phyloP scores from a whole-genome alignment of 1,140 invertebrate genomes.

The Nomia melanderi region DNA sequence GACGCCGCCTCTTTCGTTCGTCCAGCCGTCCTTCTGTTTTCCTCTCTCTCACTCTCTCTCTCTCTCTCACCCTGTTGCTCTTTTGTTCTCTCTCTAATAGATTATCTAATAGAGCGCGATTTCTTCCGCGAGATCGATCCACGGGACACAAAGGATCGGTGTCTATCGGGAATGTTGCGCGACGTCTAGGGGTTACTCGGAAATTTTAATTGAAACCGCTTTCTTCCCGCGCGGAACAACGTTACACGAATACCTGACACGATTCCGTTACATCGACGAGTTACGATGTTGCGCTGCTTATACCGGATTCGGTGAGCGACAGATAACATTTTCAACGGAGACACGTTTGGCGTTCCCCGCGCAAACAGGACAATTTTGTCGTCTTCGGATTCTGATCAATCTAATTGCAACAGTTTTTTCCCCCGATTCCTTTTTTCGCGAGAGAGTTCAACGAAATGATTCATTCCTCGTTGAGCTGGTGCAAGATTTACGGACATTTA shows the following conservation, averaged over 20 bases:
- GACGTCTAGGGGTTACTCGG: neutral
- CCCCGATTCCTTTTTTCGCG: no score
- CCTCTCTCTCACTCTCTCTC: conserved; percentile 1
- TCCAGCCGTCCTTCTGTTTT: conserved; percentile 2
- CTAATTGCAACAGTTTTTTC: no score
- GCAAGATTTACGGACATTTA: no score
- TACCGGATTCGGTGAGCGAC: no score
- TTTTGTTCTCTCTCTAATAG: no score
- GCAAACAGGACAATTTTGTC: no score
- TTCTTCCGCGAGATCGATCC: conserved; percentile 30
- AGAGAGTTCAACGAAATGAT: no score
- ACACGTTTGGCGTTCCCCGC: no score
- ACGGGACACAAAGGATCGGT: neutral
- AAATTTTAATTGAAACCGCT: conserved; percentile 33
- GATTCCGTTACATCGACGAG: neutral
- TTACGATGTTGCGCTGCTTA: neutral
- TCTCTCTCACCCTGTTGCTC: conserved; percentile 1
- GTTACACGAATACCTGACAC: neutral
- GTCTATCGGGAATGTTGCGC: conserved; percentile 1
- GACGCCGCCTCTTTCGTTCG: neutral
- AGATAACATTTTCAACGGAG: no score
- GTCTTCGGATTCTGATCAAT: no score
- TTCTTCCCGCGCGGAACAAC: neutral
- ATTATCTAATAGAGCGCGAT: conserved; percentile 49
- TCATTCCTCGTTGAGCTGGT: no score